Conservation (phyloP, 2,888 invertebrate species). For the Oxyscelio sp. region DNA sequence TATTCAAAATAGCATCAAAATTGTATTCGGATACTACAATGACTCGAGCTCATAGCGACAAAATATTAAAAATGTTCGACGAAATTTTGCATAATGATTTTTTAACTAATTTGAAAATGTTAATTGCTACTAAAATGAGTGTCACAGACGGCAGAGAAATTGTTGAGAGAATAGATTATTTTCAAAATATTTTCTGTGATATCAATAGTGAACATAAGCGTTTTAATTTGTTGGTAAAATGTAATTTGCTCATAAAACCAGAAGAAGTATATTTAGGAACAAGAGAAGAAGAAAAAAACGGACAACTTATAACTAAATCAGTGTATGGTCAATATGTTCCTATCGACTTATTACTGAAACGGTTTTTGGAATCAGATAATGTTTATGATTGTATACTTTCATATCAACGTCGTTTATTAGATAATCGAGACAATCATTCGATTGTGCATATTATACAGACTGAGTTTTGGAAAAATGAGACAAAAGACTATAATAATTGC, state of each 20-base stretch:
- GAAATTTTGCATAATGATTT: constrained; percentile 19
- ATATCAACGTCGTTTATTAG: background rate
- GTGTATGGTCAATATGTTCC: constrained; percentile 30
- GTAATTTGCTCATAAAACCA: constrained; percentile 35
- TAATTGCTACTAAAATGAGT: constrained; percentile 21
- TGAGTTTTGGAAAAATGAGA: constrained; percentile 41
- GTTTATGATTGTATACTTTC: constrained; percentile 10
- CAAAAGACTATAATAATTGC: constrained; percentile 13
- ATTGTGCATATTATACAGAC: too few species aligned
- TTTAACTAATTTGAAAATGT: constrained; percentile 19
- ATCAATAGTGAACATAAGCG: constrained; percentile 25
- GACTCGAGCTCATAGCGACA: constrained; percentile 17
- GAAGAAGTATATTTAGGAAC: constrained; percentile 27
- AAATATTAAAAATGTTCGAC: constrained; percentile 32
- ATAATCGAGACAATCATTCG: background rate
- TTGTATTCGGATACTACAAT: constrained; percentile 35
- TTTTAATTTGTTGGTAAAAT: constrained; percentile 22
- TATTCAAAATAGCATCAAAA: constrained; percentile 12
- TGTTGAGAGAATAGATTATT: constrained; percentile 22
- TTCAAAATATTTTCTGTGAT: constrained; percentile 20
- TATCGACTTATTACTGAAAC: constrained; percentile 18
- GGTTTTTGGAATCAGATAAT: constrained; percentile 10
- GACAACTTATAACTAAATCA: constrained; percentile 7
- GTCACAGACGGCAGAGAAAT: constrained; percentile 19
- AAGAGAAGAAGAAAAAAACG: constrained; percentile 40